phyloP scores from a whole-genome alignment of 2,113 vertebrate species.

The Pygoscelis antarcticus region DNA sequence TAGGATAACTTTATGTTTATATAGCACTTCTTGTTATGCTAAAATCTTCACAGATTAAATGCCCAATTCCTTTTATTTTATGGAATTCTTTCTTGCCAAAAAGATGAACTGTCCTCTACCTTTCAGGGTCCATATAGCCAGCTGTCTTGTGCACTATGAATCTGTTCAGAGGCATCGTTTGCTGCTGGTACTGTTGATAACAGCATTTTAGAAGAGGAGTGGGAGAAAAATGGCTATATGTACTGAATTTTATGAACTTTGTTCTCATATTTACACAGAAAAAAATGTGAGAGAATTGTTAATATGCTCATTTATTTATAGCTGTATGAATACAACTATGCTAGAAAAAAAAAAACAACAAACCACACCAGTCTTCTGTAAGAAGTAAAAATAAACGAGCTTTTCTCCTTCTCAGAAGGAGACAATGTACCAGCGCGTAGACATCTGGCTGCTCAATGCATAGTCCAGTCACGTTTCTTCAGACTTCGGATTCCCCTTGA shows the following conservation, averaged over 20 bases:
- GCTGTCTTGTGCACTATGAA: neutral
- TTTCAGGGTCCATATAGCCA: neutral
- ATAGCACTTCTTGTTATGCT: neutral
- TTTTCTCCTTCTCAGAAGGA: slow-evolving; percentile 70
- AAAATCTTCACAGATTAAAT: neutral
- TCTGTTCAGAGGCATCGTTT: neutral
- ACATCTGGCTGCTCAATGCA: neutral
- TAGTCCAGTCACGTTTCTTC: neutral
- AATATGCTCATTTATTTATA: neutral
- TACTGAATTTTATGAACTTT: neutral
- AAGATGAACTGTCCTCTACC: neutral
- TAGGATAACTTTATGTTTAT: neutral
- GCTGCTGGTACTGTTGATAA: neutral
- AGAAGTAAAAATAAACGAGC: slow-evolving; percentile 57
- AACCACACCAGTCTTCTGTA: slow-evolving; percentile 48
- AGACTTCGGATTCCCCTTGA: neutral
- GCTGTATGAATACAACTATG: slow-evolving; percentile 48
- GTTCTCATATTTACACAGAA: neutral
- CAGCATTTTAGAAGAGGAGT: neutral
- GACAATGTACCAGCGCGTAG: neutral
- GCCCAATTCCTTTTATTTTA: neutral
- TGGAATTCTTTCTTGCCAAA: neutral
- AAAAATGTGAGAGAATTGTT: neutral
- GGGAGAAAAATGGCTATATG: neutral
- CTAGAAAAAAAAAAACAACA: neutral